These are phyloP conservation scores for Peromyscus leucopus DNA, from an alignment of 2,113 vertebrate genomes.

Conservation along the genomic window DNA sequence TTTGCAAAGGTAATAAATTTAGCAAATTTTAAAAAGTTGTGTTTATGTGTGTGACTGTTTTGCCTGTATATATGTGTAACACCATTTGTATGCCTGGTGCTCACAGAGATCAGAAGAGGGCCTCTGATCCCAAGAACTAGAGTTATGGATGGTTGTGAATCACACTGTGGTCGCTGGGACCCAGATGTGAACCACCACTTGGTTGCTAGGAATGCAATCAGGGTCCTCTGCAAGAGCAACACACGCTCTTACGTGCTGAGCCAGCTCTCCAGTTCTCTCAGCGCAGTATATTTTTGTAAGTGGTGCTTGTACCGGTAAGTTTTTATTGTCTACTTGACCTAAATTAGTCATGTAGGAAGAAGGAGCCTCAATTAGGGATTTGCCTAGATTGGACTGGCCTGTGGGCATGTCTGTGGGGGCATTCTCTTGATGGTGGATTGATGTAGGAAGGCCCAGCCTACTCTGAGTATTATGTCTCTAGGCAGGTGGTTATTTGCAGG, in stretches of 20 bases:
- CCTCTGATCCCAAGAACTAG: not conserved
- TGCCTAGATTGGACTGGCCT: not conserved
- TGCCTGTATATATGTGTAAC: not conserved
- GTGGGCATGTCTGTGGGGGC: not conserved
- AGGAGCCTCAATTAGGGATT: not conserved
- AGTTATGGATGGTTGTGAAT: not conserved
- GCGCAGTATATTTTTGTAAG: not conserved
- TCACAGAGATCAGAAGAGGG: not conserved
- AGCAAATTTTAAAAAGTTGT: not conserved
- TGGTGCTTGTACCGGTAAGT: not conserved
- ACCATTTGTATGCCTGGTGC: not conserved
- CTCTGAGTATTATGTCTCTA: too few species aligned
- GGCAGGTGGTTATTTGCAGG: not conserved
- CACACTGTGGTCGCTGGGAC: not conserved
- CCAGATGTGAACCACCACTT: not conserved
- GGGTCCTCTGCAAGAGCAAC: not conserved
- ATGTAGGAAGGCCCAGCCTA: not conserved
- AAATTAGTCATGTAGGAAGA: not conserved
- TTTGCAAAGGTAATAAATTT: conserved; percentile 34
- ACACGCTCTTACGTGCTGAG: not conserved
- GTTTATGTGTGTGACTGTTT: not conserved
- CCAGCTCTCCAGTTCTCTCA: not conserved
- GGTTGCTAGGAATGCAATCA: not conserved
- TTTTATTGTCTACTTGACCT: not conserved
- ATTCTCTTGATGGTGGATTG: not conserved